Evolutionary conservation across 2,888 invertebrate species (phyloP).

Genomic region (Rhodophaea formosa): DNA sequence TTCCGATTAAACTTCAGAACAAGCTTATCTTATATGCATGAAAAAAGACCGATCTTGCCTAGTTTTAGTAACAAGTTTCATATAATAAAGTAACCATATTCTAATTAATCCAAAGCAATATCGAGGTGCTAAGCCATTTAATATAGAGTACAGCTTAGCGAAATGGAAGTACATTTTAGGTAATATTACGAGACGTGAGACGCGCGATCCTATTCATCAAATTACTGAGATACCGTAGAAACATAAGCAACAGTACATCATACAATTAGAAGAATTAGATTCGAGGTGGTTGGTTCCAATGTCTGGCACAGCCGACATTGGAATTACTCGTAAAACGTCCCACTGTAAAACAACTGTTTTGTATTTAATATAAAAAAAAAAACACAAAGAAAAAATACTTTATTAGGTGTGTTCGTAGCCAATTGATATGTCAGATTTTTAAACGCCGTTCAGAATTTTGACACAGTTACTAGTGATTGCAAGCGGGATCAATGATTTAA

Average conservation of each 20-base stretch:
- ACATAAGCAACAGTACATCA: slow-evolving; percentile 10
- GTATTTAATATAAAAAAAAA: no score
- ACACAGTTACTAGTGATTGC: no score
- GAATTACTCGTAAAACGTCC: not conserved
- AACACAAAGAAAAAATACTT: no score
- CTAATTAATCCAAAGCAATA: not conserved
- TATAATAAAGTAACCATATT: not conserved
- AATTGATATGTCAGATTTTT: no score
- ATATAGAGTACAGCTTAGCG: not conserved
- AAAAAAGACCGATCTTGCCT: no score
- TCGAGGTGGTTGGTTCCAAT: slow-evolving; percentile 30
- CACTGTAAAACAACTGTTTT: not conserved
- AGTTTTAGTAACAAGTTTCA: no score
- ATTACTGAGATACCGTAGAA: slow-evolving; percentile 7
- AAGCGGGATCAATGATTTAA: no score
- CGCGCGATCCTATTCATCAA: slow-evolving; percentile 15
- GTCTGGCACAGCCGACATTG: slow-evolving; percentile 25
- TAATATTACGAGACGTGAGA: slow-evolving; percentile 14
- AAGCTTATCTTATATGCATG: no score
- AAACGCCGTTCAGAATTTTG: no score
- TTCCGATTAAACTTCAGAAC: no score
- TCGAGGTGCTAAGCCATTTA: not conserved
- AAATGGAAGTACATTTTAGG: not conserved
- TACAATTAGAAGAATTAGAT: slow-evolving; percentile 35
- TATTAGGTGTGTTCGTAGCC: no score